Conservation (phyloP, 2,797 vertebrate genomes). For the Sebastes matsubarae region DNA sequence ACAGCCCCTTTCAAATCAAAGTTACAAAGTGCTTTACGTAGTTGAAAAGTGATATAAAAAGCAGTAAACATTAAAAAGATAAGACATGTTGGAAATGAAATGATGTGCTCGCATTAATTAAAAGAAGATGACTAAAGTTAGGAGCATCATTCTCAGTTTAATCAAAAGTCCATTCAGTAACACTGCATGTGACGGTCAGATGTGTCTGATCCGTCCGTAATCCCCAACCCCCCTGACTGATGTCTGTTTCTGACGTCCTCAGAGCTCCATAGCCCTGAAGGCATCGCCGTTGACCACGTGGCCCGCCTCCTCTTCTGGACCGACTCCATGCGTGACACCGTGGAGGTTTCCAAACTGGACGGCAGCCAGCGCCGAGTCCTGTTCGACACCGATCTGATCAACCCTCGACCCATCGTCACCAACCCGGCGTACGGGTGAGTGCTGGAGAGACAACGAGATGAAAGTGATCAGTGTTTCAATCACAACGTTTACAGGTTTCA, state of each 20-base stretch:
- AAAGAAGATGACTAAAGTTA: background rate
- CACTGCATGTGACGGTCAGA: background rate
- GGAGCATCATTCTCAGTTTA: background rate
- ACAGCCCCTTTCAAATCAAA: background rate
- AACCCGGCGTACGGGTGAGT: conserved; percentile 88
- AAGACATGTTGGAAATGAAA: background rate
- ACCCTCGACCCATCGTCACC: conserved; percentile 88
- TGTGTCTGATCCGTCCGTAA: background rate
- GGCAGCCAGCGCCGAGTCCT: conserved; percentile 89
- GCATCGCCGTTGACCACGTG: conserved; percentile 90
- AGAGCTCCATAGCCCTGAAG: conserved; percentile 94
- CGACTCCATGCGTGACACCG: conserved; percentile 89
- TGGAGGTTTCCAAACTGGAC: conserved; percentile 91
- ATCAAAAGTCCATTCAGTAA: background rate
- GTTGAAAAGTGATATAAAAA: background rate
- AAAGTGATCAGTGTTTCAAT: background rate
- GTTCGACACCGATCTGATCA: conserved; percentile 88
- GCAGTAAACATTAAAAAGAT: background rate
- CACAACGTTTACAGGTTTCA: fast-evolving
- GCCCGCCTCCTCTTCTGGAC: conserved; percentile 96
- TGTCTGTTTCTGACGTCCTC: conserved; percentile 12
- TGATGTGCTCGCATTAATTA: background rate
- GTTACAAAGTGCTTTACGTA: background rate
- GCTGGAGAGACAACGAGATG: background rate
- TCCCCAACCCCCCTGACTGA: background rate